Evolutionary conservation across 2,113 vertebrate species (phyloP).

Genomic region (Petrocephalus zakoni): DNA sequence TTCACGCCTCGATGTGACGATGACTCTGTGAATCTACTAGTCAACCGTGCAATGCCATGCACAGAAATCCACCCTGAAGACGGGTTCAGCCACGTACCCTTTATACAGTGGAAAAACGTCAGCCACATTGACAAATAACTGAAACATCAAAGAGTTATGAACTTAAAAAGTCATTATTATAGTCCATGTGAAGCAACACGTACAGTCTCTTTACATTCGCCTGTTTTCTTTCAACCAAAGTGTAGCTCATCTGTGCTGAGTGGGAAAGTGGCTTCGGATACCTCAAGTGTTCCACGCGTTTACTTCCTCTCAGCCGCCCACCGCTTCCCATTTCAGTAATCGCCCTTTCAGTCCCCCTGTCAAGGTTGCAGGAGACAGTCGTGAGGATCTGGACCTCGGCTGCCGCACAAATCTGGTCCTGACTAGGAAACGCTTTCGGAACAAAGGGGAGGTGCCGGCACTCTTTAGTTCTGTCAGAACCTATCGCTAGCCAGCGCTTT

Average conservation of each 20-base stretch:
- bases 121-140: background rate
- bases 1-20: background rate
- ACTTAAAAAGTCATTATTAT: background rate
- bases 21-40: background rate
- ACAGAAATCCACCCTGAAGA: background rate
- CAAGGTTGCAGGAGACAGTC: background rate
- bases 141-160: background rate
- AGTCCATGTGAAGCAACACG: background rate
- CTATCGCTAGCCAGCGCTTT: slow-evolving; percentile 39
- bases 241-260: background rate
- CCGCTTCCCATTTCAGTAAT: slow-evolving; percentile 45
- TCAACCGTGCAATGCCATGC: background rate
- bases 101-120: background rate
- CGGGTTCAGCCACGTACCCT: background rate
- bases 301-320: slow-evolving; percentile 48
- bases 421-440: slow-evolving; percentile 30
- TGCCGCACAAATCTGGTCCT: slow-evolving; percentile 34
- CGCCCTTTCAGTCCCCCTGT: slow-evolving; percentile 33
- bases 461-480: slow-evolving; percentile 47
- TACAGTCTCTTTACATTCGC: background rate
- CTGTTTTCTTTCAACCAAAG: background rate
- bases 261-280: slow-evolving; percentile 29
- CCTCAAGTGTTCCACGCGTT: slow-evolving; percentile 46
- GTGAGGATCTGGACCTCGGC: slow-evolving; percentile 19
- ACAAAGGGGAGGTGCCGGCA: slow-evolving; percentile 44